Evolutionary conservation across 92 coral and sea anemone species (phyloP), one percentile per base, ranked within the genome.

Genomic region (Montipora capitata): DNA sequence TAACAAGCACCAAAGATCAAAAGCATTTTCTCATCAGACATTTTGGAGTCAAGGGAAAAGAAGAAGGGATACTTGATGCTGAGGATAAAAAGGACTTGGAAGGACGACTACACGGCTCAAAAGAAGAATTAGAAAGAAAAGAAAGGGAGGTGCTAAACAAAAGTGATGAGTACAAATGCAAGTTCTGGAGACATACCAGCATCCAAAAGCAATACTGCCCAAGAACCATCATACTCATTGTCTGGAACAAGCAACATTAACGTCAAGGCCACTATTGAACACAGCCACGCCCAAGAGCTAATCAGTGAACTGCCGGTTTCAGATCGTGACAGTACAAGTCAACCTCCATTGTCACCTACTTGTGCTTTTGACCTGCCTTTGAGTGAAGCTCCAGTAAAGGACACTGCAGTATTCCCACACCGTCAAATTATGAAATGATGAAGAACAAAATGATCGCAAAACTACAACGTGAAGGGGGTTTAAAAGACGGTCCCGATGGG

Each of bases 41-140:
- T n/a, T 90, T 90, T 71, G 93, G 93, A 43, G 72, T 70, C 10
- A 35, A 18, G 39, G 90, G 90, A 17, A 90, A 85, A 10, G 15
- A 6, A 16, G 85, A 89, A 38, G 89, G 93, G 54, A 83, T 89
- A 44, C 62, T 83, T 15, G 85, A 89, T 58, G 93, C 93, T 10
- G 74, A 74, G 35, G 85, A 90, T 42, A 78, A 68, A 49, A 57
- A 77, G 17, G 90, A 84, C 69, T 82, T 87, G 72, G 54, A 83
- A 58, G 43, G 63, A 20, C 42, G 27, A 62, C 38, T 87, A 51
- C 40, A 79, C 14, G 13, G 81, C 18, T 65, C 68, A 1, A 72
- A 61, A 59, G 78, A 59, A 9, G 91, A 80, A 44, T 56, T 88
- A 56, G 81, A 68, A 62, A 51, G 18, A 44, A 38, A 79, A 40